Base-by-base conservation (phyloP, 2,888 invertebrate genomes). In the Caenorhabditis virilis region DNA sequence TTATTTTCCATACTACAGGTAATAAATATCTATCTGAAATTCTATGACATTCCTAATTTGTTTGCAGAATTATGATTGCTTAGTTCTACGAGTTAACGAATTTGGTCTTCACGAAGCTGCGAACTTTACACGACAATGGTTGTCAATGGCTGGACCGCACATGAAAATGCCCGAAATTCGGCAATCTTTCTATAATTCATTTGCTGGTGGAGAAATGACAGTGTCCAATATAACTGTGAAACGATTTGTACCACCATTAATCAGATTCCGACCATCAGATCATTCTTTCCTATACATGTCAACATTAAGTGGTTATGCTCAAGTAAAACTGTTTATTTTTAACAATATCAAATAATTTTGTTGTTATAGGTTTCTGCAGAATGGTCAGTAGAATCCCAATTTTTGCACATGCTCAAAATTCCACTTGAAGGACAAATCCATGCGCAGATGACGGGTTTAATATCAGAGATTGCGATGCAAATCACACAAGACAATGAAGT, bases 91-190 rank as follows among this genome's bases (percentile, higher is more conserved):
- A 47, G 63, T 79, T 11, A 76, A 77, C 59, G 75, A 77, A 42
- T 72, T 72, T 27, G 79, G 78, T 11, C 58, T 79, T 15, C 71
- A 68, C 25, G 78, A 77, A 53, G 71, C 79, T 22, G 79, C 78
- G 15, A 76, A 77, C 25, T 79, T 77, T 58, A 79, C 79, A 13
- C 63, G 79, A 50, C 77, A 77, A 62, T 79, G 79, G 79, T 74
- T 79, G 42, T 60, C 70, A 7, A 66, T 72, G 69, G 76, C 78
- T 9, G 66, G 78, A 43, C 70, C 75, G 5, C 75, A 76, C 33
- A 67, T 77, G 65, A 70, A 70, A 68, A 63, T 79, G 43, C 78
- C 78, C 7, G 69, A 70, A 38, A 56, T 70, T 51, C 55, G 74
- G 76, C 72, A 74, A 63, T 58, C 69, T 1, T 75, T 76, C 27